These are phyloP conservation scores for Pararge aegeria DNA, from an alignment of 1,140 invertebrate species.

Conservation along the genomic window DNA sequence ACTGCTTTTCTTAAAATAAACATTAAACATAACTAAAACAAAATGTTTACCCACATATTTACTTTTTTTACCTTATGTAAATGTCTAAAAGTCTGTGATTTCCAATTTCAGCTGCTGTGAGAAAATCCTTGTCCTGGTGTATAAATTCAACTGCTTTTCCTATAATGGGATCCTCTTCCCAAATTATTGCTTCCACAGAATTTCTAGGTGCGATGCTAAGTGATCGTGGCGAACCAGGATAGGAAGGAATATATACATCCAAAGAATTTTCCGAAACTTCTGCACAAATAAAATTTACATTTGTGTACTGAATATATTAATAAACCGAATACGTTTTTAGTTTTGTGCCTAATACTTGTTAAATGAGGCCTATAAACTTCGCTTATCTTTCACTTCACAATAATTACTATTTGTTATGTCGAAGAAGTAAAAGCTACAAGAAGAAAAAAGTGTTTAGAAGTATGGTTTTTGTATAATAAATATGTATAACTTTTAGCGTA, in stretches of 20 bases:
- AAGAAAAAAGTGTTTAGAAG: not conserved
- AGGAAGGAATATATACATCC: constrained; percentile 48
- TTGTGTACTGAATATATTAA: not conserved
- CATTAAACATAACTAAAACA: too few species aligned
- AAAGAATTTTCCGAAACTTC: constrained; percentile 44
- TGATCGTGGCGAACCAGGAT: constrained; percentile 45
- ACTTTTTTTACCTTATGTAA: constrained; percentile 41
- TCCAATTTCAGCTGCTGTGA: constrained; percentile 56
- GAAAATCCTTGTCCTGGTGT: constrained; percentile 52
- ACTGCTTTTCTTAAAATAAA: too few species aligned
- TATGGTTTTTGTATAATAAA: too few species aligned
- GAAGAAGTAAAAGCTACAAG: too few species aligned
- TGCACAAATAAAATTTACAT: constrained; percentile 25
- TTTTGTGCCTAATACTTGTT: too few species aligned
- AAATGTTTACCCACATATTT: not conserved
- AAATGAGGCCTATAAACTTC: too few species aligned
- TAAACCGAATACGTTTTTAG: too few species aligned
- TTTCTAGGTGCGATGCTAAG: constrained; percentile 21
- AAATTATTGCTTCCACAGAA: constrained; percentile 22
- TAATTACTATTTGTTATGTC: too few species aligned
- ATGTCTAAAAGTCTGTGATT: constrained; percentile 43
- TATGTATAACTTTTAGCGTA: too few species aligned
- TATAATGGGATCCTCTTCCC: constrained; percentile 28
- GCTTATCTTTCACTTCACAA: too few species aligned
- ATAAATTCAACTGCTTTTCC: constrained; percentile 49